Conservation (phyloP, 1,140 invertebrate species). For the Ostrea denselamellosa region DNA sequence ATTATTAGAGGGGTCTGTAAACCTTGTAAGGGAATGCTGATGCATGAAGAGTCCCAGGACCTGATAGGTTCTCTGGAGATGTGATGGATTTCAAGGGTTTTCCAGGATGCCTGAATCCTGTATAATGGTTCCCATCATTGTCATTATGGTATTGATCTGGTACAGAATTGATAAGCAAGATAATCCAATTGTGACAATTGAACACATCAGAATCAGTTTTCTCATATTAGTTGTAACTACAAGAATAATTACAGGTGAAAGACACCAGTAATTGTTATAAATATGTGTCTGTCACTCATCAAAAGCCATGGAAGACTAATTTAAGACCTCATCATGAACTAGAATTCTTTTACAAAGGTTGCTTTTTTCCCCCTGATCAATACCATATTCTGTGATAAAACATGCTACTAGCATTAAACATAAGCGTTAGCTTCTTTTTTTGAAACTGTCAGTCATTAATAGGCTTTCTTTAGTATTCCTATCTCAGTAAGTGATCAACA, state of each 20-base stretch:
- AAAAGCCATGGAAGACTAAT: neutral
- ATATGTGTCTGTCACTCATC: neutral
- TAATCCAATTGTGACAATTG: constrained; percentile 35
- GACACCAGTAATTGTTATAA: neutral
- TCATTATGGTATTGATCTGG: constrained; percentile 3
- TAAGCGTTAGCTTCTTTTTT: neutral
- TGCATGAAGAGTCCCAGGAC: neutral
- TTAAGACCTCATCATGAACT: neutral
- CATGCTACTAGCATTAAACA: neutral
- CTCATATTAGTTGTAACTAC: neutral
- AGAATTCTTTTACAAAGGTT: neutral
- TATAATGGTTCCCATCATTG: neutral
- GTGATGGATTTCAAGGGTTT: neutral
- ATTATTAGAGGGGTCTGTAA: neutral
- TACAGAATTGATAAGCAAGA: constrained; percentile 24
- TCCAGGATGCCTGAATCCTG: neutral
- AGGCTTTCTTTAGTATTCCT: neutral
- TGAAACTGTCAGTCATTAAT: neutral
- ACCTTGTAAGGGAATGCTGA: neutral
- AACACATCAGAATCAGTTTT: constrained; percentile 31
- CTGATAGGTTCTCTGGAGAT: neutral
- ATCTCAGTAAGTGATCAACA: neutral
- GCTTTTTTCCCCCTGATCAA: constrained; percentile 3
- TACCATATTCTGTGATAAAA: constrained; percentile 9
- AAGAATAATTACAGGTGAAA: constrained; percentile 10